phyloP scores from a whole-genome alignment of 2,113 vertebrate genomes.

The Podarcis cretensis region DNA sequence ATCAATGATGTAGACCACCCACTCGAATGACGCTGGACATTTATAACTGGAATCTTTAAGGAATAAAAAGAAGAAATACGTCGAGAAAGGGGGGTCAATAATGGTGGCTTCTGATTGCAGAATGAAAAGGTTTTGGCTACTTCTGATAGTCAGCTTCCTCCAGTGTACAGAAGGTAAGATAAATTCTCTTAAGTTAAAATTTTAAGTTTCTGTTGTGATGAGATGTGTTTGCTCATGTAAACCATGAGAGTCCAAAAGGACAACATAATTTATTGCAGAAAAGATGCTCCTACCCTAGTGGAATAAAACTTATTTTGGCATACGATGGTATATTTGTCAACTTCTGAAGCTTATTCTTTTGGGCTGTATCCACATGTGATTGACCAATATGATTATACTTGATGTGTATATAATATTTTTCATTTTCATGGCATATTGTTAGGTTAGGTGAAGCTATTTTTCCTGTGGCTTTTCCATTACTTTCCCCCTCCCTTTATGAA shows the following conservation, averaged over 20 bases:
- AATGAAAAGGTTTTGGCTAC: conserved; percentile 92
- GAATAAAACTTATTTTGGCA: neutral
- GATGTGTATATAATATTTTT: neutral
- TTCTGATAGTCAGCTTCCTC: conserved; percentile 91
- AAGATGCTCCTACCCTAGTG: neutral
- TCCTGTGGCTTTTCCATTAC: neutral
- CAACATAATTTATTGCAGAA: neutral
- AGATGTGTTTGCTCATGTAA: neutral
- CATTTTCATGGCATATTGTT: neutral
- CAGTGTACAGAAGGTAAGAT: conserved; percentile 94
- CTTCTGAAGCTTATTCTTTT: neutral
- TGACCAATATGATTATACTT: neutral
- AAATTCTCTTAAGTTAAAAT: no score
- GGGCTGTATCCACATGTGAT: neutral
- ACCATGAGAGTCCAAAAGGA: neutral
- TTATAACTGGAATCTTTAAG: conserved; percentile 88
- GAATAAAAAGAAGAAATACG: conserved; percentile 85
- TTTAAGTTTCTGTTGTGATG: neutral
- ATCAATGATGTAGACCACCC: conserved; percentile 89
- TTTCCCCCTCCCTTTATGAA: neutral
- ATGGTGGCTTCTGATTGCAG: conserved; percentile 94
- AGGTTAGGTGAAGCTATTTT: neutral
- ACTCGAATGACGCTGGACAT: conserved; percentile 86
- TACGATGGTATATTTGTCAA: neutral
- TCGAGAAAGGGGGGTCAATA: conserved; percentile 79